Evolutionary conservation across 1,140 invertebrate species (phyloP), one percentile per base, ranked within the genome.

Genomic region (Cydia strobilella): DNA sequence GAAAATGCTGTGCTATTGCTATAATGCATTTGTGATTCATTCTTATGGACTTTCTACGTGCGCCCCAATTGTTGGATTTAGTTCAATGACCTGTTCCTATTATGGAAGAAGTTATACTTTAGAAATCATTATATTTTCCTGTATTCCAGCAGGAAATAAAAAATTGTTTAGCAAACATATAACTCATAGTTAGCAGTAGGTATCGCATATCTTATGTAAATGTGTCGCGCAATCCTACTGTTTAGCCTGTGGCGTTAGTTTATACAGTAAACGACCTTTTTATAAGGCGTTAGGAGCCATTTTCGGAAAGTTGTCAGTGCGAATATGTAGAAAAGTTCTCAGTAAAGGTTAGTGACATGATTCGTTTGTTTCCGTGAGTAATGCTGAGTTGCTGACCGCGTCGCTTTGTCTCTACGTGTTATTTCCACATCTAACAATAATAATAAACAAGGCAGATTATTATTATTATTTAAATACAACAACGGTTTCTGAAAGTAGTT

Each of bases 321-420:
- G 42, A 73, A 69, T 18, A 35, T 66, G 25, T 69, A 69, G 15
- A 65, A 65, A 65, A 69, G 65, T 35, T 31, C 25, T 31, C 13
- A 3, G 27, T 15, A 27, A 69, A 69, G 65, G 65, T 69, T 35
- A 69, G 31, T 69, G 65, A 69, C 65, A 35, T 69, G 27, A 27
- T 65, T 35, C 27, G 65, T 35, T 69, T 6, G n/a, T 59, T 69
- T 69, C 65, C 65, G 31, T 18, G 65, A 42, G 31, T 39, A 69
- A 69, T 69, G 65, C 15, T 39, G 23, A 27, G 59, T 63, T 63
- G 48, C 48, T 51, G 48, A 51, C 15, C 48, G 48, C 31, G 31
- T n/a, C n/a, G 65, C 15, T 66, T 66, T 66, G 63, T 31, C 27
- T 66, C 63, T 69, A 35, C 63, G 63, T 65, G 63, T 18, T 69